Percentiles rank a stretch among this genome's conserved stretches.
phyloP scores from a whole-genome alignment of 2,888 invertebrate species.

The Drosophila buzzatii region DNA sequence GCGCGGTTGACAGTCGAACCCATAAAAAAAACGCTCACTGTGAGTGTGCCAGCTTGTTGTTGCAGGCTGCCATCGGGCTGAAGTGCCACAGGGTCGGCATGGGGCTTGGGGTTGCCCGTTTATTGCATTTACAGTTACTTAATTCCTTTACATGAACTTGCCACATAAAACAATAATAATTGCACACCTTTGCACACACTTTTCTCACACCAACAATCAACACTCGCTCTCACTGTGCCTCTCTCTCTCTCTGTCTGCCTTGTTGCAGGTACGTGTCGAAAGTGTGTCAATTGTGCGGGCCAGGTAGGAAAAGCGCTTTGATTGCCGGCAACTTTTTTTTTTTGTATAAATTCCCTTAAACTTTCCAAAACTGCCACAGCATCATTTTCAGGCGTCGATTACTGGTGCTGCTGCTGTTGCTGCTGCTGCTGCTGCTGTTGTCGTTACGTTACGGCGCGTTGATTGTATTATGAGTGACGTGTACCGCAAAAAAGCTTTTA shows the following conservation, averaged over 20 bases:
- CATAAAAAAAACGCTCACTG: slow-evolving; percentile 68
- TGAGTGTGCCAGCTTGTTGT: slow-evolving; percentile 1
- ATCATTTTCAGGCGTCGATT: slow-evolving; percentile 32
- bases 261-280: slow-evolving; percentile 48
- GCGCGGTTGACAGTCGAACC: slow-evolving; percentile 72
- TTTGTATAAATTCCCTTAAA: slow-evolving; percentile 59
- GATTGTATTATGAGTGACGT: slow-evolving; percentile 79
- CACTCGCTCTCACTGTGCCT: background rate
- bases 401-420: slow-evolving; percentile 21
- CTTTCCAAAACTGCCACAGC: slow-evolving; percentile 37
- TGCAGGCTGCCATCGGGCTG: background rate
- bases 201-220: slow-evolving; percentile 2
- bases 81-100: background rate
- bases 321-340: slow-evolving; percentile 59
- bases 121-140: slow-evolving; percentile 76
- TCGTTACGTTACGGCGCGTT: slow-evolving; percentile 60
- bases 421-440: slow-evolving; percentile 29
- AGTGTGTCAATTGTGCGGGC: slow-evolving; percentile 42
- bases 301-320: slow-evolving; percentile 50
- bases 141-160: slow-evolving; percentile 77
- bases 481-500: slow-evolving; percentile 83
- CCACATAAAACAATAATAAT: slow-evolving; percentile 74
- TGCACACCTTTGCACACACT: slow-evolving; percentile 48
- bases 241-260: slow-evolving; percentile 2
- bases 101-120: slow-evolving; percentile 48